Percentiles rank a stretch among this genome's conserved stretches.
phyloP scores from a whole-genome alignment of 2,888 invertebrate species.

The Drosophila phalerata region DNA sequence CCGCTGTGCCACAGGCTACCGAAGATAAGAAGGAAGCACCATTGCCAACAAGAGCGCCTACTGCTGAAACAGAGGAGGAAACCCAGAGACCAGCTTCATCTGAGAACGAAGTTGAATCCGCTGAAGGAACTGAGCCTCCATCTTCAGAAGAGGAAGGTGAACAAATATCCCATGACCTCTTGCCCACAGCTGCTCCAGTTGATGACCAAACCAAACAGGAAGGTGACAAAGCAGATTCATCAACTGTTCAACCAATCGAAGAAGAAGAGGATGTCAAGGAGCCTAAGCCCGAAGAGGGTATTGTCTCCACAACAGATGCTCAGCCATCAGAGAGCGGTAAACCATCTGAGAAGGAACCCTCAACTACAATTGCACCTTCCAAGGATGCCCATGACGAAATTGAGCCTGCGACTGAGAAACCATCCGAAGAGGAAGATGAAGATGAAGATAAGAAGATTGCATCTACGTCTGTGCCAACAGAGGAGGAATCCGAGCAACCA shows the following conservation, averaged over 20 bases:
- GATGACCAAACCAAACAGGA: conserved; percentile 33
- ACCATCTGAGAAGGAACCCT: conserved; percentile 26
- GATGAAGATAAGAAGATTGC: conserved; percentile 32
- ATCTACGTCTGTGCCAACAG: conserved; percentile 27
- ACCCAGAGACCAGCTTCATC: conserved; percentile 29
- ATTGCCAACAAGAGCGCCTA: conserved; percentile 12
- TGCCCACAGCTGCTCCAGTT: conserved; percentile 36
- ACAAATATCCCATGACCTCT: conserved; percentile 11
- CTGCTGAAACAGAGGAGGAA: conserved; percentile 12
- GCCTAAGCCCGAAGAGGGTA: conserved; percentile 43
- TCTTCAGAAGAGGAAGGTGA: conserved; percentile 32
- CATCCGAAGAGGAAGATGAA: conserved; percentile 36
- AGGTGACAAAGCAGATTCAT: conserved; percentile 39
- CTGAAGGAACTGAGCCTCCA: conserved; percentile 42
- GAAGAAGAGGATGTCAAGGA: conserved; percentile 41
- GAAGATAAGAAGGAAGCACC: conserved; percentile 16
- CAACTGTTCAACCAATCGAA: conserved; percentile 40
- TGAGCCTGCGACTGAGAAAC: conserved; percentile 36
- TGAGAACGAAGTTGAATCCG: conserved; percentile 29
- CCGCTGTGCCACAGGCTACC: conserved; percentile 18
- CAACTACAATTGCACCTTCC: conserved; percentile 34
- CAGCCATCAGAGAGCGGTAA: conserved; percentile 25
- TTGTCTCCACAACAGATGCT: conserved; percentile 24
- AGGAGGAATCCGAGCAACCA: conserved; percentile 33
- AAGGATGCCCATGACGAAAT: conserved; percentile 37